Percentiles rank a stretch among this genome's conserved stretches.
phyloP scores from a whole-genome alignment of 2,888 invertebrate genomes.

The Tortrix viridana region DNA sequence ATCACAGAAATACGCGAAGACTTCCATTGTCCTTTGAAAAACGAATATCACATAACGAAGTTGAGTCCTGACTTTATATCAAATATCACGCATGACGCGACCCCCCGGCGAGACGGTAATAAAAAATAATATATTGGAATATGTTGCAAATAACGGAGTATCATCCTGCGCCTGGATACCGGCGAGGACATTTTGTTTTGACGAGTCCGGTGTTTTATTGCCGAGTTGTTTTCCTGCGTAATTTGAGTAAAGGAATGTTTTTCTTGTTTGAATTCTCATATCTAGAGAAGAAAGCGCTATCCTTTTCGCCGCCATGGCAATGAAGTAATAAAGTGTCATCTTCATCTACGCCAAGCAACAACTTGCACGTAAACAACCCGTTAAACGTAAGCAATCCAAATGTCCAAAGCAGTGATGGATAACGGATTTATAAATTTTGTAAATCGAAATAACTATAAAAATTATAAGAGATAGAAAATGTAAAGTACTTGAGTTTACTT shows the following conservation, averaged over 20 bases:
- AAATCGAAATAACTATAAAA: no score
- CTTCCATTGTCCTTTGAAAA: conserved; percentile 83
- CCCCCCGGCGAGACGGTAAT: conserved; percentile 74
- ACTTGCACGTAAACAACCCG: no score
- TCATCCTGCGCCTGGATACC: conserved; percentile 78
- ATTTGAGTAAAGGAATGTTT: conserved; percentile 41
- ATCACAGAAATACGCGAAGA: conserved; percentile 77
- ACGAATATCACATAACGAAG: conserved; percentile 83
- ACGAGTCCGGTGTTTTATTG: conserved; percentile 79
- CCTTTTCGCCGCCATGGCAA: no score
- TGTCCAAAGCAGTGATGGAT: no score
- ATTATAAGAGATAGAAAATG: no score
- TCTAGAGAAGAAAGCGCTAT: no score
- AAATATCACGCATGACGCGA: conserved; percentile 84
- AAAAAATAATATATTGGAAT: conserved; percentile 86
- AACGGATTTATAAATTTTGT: no score
- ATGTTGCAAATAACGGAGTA: conserved; percentile 85
- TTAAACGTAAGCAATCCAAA: no score
- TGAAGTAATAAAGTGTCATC: no score
- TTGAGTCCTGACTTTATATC: conserved; percentile 84
- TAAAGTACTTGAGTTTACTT: no score
- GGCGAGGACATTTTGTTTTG: conserved; percentile 73
- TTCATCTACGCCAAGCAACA: no score
- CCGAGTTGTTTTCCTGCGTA: conserved; percentile 70
- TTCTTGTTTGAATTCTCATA: no score